A percentile compares a stretch with the other conserved stretches of the same genome.
phyloP scores from a whole-genome alignment of 2,797 vertebrate genomes.

The Labroides dimidiatus region DNA sequence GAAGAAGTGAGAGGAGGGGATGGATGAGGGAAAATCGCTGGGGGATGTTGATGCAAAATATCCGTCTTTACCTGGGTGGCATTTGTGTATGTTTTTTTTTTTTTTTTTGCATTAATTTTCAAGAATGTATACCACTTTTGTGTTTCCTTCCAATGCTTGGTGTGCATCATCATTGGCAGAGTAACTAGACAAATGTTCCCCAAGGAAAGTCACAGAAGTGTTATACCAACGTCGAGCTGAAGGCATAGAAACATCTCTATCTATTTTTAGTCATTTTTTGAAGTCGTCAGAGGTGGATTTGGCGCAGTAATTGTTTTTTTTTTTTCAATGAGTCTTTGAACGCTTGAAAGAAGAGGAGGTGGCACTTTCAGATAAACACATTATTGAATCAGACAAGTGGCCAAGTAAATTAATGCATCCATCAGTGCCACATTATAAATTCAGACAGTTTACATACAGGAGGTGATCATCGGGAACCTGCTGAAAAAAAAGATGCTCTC shows the following conservation, averaged over 20 bases:
- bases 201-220: slow-evolving; percentile 19
- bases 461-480: slow-evolving; percentile 41
- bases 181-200: slow-evolving; percentile 11
- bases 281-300: slow-evolving; percentile 25
- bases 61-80: slow-evolving; percentile 29
- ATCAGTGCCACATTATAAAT: slow-evolving; percentile 50
- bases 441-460: slow-evolving; percentile 59
- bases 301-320: slow-evolving; percentile 17
- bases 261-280: slow-evolving; percentile 34
- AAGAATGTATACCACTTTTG: background rate
- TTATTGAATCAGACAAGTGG: slow-evolving; percentile 45
- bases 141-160: slow-evolving; percentile 9
- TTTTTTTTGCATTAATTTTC: slow-evolving; percentile 8
- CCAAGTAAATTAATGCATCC: slow-evolving; percentile 48
- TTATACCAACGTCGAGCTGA: slow-evolving; percentile 19
- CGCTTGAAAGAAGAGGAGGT: slow-evolving; percentile 25
- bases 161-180: slow-evolving; percentile 13
- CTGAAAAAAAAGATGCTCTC: slow-evolving; percentile 25
- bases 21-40: slow-evolving; percentile 34
- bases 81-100: slow-evolving; percentile 29
- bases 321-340: slow-evolving; percentile 1
- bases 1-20: slow-evolving; percentile 9
- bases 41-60: slow-evolving; percentile 40
- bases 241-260: slow-evolving; percentile 28
- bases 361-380: slow-evolving; percentile 32